Base-by-base conservation (phyloP, 2,113 vertebrate genomes). In the Reinhardtius hippoglossoides region DNA sequence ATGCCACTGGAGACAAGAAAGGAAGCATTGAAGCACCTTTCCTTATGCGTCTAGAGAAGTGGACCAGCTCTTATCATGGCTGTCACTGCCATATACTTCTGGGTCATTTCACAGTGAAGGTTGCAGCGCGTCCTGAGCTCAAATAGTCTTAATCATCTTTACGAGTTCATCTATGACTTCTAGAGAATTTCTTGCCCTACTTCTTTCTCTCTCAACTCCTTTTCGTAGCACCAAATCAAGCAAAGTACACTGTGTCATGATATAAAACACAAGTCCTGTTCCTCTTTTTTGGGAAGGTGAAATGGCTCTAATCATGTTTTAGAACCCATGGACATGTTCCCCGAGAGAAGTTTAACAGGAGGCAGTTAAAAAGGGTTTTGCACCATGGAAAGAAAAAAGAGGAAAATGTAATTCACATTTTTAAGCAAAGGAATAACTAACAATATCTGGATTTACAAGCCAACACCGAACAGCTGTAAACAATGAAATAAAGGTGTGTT, bases 221-320 rank as follows among this genome's bases (percentile, higher is more conserved):
- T 60, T 60, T 42, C n/a, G 46, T 26, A 40, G 12, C 60, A 50
- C 27, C 58, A 62, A 64, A 55, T 2, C 50, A 52, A 44, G 57
- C 2, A 63, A 63, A 46, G 15, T 21, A 14, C 24, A 48, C 2
- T 42, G 8, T 44, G 20, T 27, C 13, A 67, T 40, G 7, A n/a
- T 9, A 24, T 58, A 46, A 70, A 65, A 74, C 31, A 31, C 0
- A 15, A 66, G 42, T 15, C 35, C 21, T 20, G 2, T 69, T 37
- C 3, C 24, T 65, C n/a, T 26, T 42, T 16, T 61, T 65, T 26
- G 46, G 14, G 2, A 21, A 78, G 48, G 56, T 57, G 23, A 71
- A 79, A 62, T 67, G 50, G 6, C 26, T 57, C 37, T 40, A 23
- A 68, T 73, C 27, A 64, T 59, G 52, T 59, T 72, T 64, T 27